Evolutionary conservation across 2,113 vertebrate genomes (phyloP).

Genomic region (Lethenteron reissneri): DNA sequence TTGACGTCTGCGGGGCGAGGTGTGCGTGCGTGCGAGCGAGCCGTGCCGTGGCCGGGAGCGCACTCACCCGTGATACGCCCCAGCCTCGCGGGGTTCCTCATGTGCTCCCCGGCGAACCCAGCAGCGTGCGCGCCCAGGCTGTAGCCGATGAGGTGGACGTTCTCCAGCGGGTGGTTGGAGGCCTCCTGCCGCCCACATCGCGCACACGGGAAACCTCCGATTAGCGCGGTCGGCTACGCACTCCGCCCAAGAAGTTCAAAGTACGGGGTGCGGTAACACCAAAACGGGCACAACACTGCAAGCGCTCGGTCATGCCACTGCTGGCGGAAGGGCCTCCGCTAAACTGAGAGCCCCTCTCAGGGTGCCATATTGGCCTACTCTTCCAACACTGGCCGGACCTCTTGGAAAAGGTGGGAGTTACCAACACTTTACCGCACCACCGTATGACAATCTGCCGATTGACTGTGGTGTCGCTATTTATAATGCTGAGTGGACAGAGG

Average conservation of each 20-base stretch:
- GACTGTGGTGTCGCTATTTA: too few relatives aligned
- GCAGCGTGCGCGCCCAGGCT: conserved; percentile 84
- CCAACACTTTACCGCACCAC: too few relatives aligned
- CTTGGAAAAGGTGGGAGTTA: too few relatives aligned
- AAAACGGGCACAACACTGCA: neutral
- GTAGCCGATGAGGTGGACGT: conserved; percentile 71
- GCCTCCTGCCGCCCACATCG: conserved; percentile 29
- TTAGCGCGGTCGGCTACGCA: neutral
- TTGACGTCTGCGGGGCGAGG: too few relatives aligned
- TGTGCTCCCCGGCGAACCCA: conserved; percentile 65
- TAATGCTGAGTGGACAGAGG: too few relatives aligned
- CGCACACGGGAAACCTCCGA: neutral
- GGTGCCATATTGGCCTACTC: neutral
- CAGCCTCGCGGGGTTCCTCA: conserved; percentile 36
- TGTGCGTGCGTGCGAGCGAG: too few relatives aligned
- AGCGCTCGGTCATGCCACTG: neutral
- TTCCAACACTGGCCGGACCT: too few relatives aligned
- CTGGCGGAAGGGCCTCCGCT: neutral
- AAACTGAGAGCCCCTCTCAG: neutral
- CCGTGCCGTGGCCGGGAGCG: neutral
- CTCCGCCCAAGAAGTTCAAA: neutral
- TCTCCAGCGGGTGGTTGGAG: conserved; percentile 29
- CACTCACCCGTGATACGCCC: conserved; percentile 75
- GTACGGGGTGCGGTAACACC: neutral
- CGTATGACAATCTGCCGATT: too few relatives aligned